Evolutionary conservation across 2,797 vertebrate genomes (phyloP).

Genomic region (Hylomyscus alleni): DNA sequence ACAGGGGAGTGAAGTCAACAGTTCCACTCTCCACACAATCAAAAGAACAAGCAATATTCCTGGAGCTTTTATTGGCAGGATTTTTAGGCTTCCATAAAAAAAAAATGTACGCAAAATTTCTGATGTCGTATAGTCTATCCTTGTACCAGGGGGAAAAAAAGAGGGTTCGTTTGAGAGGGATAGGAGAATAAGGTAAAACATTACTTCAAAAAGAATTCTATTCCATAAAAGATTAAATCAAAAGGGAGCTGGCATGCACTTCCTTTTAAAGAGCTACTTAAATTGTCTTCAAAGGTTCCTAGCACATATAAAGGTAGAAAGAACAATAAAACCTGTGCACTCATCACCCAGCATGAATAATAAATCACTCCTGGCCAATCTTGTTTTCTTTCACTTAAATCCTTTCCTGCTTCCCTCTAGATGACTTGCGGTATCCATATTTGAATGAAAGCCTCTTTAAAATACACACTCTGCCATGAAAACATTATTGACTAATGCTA

Average conservation of each 20-base stretch:
- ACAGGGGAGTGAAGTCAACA: background rate
- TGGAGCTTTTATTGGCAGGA: background rate
- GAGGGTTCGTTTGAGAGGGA: background rate
- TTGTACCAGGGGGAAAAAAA: background rate
- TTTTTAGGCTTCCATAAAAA: background rate
- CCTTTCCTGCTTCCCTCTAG: background rate
- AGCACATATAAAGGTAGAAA: background rate
- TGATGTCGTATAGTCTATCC: background rate
- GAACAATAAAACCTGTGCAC: background rate
- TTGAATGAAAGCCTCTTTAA: background rate
- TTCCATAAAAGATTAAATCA: background rate
- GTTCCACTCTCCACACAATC: background rate
- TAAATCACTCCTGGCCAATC: background rate
- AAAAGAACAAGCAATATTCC: background rate
- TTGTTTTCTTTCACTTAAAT: background rate
- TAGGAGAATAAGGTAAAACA: background rate
- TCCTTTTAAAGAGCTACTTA: background rate
- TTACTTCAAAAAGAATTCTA: background rate
- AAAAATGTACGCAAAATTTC: background rate
- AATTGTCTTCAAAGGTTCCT: background rate
- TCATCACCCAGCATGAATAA: background rate
- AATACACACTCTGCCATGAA: background rate
- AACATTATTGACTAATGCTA: background rate
- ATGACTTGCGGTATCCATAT: background rate
- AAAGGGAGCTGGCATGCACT: background rate